Evolutionary conservation across 1,140 invertebrate species (phyloP).

Genomic region (Hesperophylax magnus): DNA sequence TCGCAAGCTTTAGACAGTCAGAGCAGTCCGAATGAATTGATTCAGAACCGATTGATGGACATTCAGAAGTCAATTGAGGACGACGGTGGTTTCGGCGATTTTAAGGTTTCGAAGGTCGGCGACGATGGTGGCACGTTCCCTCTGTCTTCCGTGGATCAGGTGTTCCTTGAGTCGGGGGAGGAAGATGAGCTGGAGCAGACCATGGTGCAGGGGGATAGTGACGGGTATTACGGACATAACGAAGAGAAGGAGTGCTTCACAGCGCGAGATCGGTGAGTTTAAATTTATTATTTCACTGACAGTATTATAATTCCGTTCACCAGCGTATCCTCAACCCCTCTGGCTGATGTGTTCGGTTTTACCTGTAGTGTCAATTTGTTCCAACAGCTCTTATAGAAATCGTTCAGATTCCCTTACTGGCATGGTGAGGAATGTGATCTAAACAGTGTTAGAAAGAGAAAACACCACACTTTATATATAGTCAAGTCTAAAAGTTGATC

Average conservation of each 20-base stretch:
- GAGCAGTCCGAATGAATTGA: not conserved
- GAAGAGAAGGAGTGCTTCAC: constrained; percentile 50
- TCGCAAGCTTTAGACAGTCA: too few relatives aligned
- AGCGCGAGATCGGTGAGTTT: constrained; percentile 4
- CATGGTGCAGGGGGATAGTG: not conserved
- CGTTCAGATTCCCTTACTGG: too few relatives aligned
- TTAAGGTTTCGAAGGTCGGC: not conserved
- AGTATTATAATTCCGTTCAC: too few relatives aligned
- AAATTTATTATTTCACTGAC: not conserved
- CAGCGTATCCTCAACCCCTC: too few relatives aligned
- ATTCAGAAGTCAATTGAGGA: not conserved
- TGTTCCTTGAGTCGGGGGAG: constrained; percentile 18
- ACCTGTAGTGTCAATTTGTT: too few relatives aligned
- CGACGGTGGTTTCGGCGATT: too few relatives aligned
- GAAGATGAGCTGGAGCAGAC: constrained; percentile 27
- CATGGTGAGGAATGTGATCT: too few relatives aligned
- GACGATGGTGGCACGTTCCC: not conserved
- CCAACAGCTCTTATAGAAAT: too few relatives aligned
- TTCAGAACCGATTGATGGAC: not conserved
- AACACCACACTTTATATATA: too few relatives aligned
- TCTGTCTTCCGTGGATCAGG: constrained; percentile 27
- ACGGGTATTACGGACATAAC: not conserved
- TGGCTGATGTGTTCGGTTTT: too few relatives aligned
- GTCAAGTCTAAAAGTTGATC: too few relatives aligned
- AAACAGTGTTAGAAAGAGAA: too few relatives aligned